Conservation (phyloP, 2,113 vertebrate genomes). For the Polypterus bichir region DNA sequence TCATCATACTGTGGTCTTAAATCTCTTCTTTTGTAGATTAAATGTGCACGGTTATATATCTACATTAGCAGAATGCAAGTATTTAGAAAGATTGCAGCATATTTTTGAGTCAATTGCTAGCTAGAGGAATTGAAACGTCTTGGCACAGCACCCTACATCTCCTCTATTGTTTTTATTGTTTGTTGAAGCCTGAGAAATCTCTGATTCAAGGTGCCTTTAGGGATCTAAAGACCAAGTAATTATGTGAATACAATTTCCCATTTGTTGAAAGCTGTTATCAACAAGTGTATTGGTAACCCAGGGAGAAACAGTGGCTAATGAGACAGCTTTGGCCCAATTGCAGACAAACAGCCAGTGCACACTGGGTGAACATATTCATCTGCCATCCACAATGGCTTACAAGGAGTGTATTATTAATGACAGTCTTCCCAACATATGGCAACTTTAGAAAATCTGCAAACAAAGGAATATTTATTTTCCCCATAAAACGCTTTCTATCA, state of each 20-base stretch:
- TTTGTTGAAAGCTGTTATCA: neutral
- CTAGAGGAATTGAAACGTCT: no score
- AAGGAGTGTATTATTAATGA: neutral
- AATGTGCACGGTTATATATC: no score
- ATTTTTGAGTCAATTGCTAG: no score
- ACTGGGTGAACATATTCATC: neutral
- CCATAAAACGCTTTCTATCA: neutral
- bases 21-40: no score
- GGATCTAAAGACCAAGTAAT: neutral
- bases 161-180: no score
- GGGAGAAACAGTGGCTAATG: neutral
- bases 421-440: neutral
- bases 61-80: no score
- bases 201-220: neutral
- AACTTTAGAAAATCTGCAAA: neutral
- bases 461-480: neutral
- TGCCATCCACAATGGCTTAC: neutral
- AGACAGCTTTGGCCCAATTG: neutral
- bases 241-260: neutral
- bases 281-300: neutral
- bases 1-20: no score
- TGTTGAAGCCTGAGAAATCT: no score
- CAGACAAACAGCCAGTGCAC: neutral
- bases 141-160: no score
- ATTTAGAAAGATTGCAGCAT: no score